Conservation (phyloP, 2,797 vertebrate genomes). For the Anguilla anguilla region DNA sequence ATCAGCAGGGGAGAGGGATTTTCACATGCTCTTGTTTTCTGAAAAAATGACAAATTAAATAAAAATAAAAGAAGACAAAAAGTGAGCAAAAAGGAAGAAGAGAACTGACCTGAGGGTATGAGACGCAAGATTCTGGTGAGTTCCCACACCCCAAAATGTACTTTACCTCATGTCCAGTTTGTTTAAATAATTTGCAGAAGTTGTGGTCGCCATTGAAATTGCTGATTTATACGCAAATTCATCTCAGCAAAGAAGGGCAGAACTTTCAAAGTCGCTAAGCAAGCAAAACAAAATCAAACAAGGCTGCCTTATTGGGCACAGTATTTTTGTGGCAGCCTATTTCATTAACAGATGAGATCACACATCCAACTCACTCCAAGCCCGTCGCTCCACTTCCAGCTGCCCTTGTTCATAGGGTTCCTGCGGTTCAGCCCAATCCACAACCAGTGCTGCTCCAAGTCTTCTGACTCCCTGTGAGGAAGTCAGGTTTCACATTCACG, state of each 20-base stretch:
- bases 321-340: background rate
- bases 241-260: background rate
- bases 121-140: background rate
- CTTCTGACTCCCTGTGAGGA: slow-evolving; percentile 78
- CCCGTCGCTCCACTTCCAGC: slow-evolving; percentile 94
- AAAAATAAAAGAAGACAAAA: background rate
- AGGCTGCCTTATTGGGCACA: background rate
- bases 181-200: background rate
- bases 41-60: background rate
- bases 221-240: background rate
- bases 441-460: slow-evolving; percentile 93
- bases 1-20: background rate
- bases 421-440: slow-evolving; percentile 94
- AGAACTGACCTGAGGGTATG: background rate
- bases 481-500: background rate
- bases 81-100: too few relatives aligned
- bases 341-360: background rate
- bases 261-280: background rate
- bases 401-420: slow-evolving; percentile 79
- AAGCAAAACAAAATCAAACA: background rate
- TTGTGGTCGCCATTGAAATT: background rate
- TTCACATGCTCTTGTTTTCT: background rate
- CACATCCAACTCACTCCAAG: slow-evolving; percentile 78
- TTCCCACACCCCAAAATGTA: background rate
- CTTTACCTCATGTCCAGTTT: too few relatives aligned